phyloP scores from a whole-genome alignment of 2,113 vertebrate species.

The Alaudala cheleensis region DNA sequence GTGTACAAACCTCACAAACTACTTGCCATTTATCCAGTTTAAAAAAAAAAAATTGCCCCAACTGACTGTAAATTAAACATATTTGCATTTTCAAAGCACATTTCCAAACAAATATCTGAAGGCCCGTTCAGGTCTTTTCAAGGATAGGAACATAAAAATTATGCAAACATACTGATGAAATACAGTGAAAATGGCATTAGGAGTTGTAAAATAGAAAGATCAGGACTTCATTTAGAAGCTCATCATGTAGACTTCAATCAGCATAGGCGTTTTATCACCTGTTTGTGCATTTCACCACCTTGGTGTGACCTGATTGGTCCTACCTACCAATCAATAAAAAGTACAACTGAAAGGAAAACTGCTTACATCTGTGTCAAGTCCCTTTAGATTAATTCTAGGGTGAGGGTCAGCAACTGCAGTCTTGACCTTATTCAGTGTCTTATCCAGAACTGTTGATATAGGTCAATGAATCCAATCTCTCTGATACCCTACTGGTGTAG shows the following conservation, averaged over 20 bases:
- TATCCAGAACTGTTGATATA: background rate
- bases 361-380: background rate
- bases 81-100: background rate
- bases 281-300: background rate
- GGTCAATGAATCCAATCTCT: background rate
- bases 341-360: background rate
- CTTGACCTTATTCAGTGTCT: background rate
- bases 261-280: background rate
- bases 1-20: background rate
- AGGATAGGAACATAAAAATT: background rate
- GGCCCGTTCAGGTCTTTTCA: background rate
- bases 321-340: background rate
- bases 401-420: background rate
- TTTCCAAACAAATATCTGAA: background rate
- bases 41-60: background rate
- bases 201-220: background rate
- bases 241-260: background rate
- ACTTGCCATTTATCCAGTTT: background rate
- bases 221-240: background rate
- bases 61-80: background rate
- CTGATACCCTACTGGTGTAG: background rate
- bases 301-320: too few relatives aligned
- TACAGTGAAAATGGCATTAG: background rate
- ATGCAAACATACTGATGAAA: background rate
- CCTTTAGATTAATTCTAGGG: background rate